Conservation (phyloP, 2,888 invertebrate species). For the Cryptocheilus praepositus region DNA sequence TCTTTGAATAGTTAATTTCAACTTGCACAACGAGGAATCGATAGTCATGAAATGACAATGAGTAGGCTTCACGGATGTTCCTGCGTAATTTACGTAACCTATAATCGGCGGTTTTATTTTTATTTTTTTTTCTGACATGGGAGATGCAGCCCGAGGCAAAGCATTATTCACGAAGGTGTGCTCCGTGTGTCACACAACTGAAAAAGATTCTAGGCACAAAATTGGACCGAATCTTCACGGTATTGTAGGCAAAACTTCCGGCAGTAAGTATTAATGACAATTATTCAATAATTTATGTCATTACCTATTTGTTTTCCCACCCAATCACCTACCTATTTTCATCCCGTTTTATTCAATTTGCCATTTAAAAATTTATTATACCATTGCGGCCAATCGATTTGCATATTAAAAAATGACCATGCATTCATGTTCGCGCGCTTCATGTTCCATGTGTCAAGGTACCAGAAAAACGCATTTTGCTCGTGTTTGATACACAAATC, state of each 20-base stretch:
- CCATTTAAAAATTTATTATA: no score
- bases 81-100: background rate
- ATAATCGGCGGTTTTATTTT: background rate
- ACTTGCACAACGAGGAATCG: no score
- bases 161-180: slow-evolving; percentile 82
- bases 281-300: background rate
- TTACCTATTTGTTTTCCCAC: background rate
- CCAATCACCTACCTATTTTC: no score
- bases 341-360: no score
- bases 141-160: slow-evolving; percentile 82
- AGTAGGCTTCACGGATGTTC: background rate
- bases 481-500: no score
- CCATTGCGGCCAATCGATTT: no score
- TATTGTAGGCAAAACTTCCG: slow-evolving; percentile 76
- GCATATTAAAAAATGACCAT: no score
- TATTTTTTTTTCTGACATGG: slow-evolving; percentile 67
- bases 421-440: no score
- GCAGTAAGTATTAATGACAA: slow-evolving; percentile 51
- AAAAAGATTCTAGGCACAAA: slow-evolving; percentile 81
- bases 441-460: no score
- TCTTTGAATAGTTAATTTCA: no score
- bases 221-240: slow-evolving; percentile 84
- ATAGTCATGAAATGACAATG: background rate
- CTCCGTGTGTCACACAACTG: slow-evolving; percentile 82
- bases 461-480: no score